Conservation (phyloP, 2,888 invertebrate species). For the Parnassius orleans region DNA sequence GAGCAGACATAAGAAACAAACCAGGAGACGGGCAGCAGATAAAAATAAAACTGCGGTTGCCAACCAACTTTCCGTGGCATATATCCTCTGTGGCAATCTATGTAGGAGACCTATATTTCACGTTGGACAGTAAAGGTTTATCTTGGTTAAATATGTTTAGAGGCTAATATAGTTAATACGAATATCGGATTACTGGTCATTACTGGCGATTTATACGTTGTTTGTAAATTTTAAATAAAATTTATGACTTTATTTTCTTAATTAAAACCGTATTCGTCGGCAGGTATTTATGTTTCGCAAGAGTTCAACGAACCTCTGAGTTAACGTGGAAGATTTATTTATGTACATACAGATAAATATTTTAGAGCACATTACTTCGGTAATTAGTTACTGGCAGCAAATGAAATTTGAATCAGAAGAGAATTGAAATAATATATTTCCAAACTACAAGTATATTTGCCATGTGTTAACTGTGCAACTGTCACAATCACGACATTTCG, state of each 20-base stretch:
- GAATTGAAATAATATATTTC: too few species aligned
- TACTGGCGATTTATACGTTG: neutral
- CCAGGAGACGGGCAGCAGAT: too few species aligned
- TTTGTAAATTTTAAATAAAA: slow-evolving; percentile 7
- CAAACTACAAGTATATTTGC: too few species aligned
- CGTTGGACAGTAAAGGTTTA: too few species aligned
- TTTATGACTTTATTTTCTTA: slow-evolving; percentile 8
- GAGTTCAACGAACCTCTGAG: slow-evolving; percentile 5
- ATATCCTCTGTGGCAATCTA: too few species aligned
- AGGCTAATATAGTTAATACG: too few species aligned
- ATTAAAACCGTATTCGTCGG: slow-evolving; percentile 8
- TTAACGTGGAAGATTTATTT: slow-evolving; percentile 1
- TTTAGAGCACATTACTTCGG: neutral
- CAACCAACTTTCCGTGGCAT: too few species aligned
- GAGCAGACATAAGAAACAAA: too few species aligned
- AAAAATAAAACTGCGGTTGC: too few species aligned
- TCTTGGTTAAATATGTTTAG: too few species aligned
- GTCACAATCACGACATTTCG: too few species aligned
- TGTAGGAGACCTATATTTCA: neutral
- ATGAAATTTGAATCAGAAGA: neutral
- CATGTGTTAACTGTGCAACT: too few species aligned
- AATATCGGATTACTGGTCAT: neutral
- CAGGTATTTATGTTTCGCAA: slow-evolving; percentile 3
- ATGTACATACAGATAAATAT: neutral
- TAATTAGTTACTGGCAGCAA: neutral